These are phyloP conservation scores for Dryadula phaetusa DNA, from an alignment of 2,888 invertebrate genomes.

Conservation along the genomic window DNA sequence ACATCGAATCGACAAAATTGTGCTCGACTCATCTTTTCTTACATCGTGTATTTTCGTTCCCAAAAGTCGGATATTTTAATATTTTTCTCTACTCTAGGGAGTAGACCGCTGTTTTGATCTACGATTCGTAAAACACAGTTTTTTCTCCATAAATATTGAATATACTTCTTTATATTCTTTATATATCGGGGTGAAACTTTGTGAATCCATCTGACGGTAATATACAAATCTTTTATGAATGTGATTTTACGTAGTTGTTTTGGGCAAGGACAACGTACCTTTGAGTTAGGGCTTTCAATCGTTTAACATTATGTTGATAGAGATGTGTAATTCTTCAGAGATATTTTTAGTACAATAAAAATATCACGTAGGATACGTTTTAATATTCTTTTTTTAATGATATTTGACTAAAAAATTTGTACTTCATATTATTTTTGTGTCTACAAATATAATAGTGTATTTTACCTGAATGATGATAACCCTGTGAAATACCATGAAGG, in stretches of 20 bases:
- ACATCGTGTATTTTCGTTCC: conserved; percentile 70
- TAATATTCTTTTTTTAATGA: not conserved
- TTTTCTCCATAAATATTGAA: conserved; percentile 62
- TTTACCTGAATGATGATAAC: not conserved
- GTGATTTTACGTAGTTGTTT: conserved; percentile 53
- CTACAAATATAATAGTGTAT: too few relatives aligned
- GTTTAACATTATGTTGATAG: not conserved
- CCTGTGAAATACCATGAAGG: not conserved
- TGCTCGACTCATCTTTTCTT: conserved; percentile 77
- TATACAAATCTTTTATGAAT: conserved; percentile 68
- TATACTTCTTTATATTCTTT: conserved; percentile 58
- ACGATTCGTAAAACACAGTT: conserved; percentile 66
- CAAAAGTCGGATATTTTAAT: conserved; percentile 75
- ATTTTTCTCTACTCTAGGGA: conserved; percentile 65
- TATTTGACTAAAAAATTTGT: not conserved
- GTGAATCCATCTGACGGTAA: conserved; percentile 66
- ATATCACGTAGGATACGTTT: not conserved
- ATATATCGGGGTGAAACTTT: conserved; percentile 54
- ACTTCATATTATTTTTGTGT: too few relatives aligned
- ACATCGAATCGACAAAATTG: conserved; percentile 82
- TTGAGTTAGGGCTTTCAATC: conserved; percentile 46
- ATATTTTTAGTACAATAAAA: not conserved
- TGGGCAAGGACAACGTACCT: conserved; percentile 49
- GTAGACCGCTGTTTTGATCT: conserved; percentile 74
- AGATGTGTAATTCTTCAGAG: not conserved